Evolutionary conservation across 1,140 invertebrate genomes (phyloP).

Genomic region (Heliothis virescens): DNA sequence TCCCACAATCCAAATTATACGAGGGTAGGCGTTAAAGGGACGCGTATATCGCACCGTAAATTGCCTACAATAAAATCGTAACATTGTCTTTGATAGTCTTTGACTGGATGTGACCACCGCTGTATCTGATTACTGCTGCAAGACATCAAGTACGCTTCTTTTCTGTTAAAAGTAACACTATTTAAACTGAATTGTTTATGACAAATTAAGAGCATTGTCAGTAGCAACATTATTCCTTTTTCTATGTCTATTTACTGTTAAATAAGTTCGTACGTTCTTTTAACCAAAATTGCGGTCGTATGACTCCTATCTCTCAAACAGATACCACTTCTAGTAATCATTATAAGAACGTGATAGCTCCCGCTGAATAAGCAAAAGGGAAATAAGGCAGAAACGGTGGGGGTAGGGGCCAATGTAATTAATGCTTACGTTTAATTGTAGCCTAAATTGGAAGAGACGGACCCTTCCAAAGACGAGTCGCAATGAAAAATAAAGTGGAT

Average conservation of each 20-base stretch:
- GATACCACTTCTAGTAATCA: constrained; percentile 49
- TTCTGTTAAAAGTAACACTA: too few species aligned
- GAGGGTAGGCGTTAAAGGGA: constrained; percentile 78
- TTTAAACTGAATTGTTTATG: too few species aligned
- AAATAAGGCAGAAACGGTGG: constrained; percentile 75
- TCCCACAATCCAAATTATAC: constrained; percentile 79
- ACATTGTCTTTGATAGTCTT: constrained; percentile 59
- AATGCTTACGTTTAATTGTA: constrained; percentile 84
- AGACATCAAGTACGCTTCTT: background rate
- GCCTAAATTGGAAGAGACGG: constrained; percentile 70
- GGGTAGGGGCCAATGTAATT: constrained; percentile 76
- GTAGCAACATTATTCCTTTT: too few species aligned
- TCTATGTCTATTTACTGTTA: too few species aligned
- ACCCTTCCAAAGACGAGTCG: constrained; percentile 57
- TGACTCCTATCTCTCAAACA: background rate
- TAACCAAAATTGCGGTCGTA: too few species aligned
- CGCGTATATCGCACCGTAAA: constrained; percentile 79
- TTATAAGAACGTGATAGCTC: constrained; percentile 52
- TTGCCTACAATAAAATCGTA: constrained; percentile 82
- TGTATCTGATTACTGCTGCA: too few species aligned
- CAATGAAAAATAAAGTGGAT: constrained; percentile 61
- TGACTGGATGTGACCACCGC: constrained; percentile 56
- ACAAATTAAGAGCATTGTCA: too few species aligned
- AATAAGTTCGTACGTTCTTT: too few species aligned
- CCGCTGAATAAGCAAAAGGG: constrained; percentile 82